Evolutionary conservation across 53 echinoderm and acorn worm genomes (phyloP).

Genomic region (Patiria pectinifera): DNA sequence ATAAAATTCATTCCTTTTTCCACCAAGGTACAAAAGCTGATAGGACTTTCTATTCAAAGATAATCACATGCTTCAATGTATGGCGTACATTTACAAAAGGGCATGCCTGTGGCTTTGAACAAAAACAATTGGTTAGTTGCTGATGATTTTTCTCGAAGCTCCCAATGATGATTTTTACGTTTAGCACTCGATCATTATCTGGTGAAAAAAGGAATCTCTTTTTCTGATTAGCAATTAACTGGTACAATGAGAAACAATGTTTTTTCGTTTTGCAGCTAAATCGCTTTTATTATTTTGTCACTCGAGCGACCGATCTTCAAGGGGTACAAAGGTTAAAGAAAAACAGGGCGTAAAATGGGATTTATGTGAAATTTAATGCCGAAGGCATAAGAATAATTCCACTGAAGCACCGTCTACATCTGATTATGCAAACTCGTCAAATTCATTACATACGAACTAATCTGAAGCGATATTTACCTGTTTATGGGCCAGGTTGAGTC

Average conservation of each 20-base stretch:
- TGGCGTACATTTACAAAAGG: neutral
- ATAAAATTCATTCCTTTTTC: no score
- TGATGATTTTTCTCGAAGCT: constrained; percentile 7
- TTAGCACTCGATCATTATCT: constrained; percentile 4
- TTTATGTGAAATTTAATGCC: neutral
- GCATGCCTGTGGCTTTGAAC: neutral
- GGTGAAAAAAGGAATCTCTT: constrained; percentile 41
- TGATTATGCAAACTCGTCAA: neutral
- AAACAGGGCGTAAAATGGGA: neutral
- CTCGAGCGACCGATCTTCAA: neutral
- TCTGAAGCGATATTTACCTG: neutral
- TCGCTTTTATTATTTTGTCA: neutral
- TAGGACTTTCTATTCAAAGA: neutral
- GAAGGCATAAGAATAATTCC: neutral
- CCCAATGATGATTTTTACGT: neutral
- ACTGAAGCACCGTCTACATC: neutral
- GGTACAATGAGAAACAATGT: neutral
- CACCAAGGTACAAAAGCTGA: neutral
- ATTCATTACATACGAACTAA: neutral
- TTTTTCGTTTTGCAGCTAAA: neutral
- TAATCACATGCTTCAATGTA: neutral
- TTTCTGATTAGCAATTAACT: constrained; percentile 12
- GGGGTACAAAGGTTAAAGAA: neutral
- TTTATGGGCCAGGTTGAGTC: neutral
- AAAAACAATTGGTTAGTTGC: neutral